Percentiles rank a stretch among this genome's conserved stretches.
phyloP scores from a whole-genome alignment of 2,888 invertebrate genomes.

The Drosophila leonis region DNA sequence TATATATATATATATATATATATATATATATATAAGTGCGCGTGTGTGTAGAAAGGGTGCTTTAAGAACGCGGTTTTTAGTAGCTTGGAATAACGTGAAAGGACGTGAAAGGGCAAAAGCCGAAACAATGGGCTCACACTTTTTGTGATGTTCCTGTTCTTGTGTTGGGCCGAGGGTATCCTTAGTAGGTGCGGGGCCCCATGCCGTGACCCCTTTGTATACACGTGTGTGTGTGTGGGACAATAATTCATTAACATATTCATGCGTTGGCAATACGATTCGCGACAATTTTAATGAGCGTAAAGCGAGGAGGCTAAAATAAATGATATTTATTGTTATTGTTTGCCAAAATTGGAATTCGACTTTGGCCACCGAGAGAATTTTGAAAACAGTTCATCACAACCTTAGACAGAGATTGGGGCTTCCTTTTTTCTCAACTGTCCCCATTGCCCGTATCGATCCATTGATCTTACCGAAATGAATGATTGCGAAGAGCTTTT shows the following conservation, averaged over 20 bases:
- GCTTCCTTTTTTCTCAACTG: constrained; percentile 58
- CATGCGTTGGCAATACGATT: constrained; percentile 65
- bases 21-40: background rate
- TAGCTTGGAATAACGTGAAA: constrained; percentile 22
- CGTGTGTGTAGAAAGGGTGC: background rate
- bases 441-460: constrained; percentile 70
- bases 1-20: background rate
- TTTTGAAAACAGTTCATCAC: constrained; percentile 78
- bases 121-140: constrained; percentile 49
- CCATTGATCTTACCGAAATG: constrained; percentile 81
- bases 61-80: constrained; percentile 11
- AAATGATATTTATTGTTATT: constrained; percentile 69
- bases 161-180: background rate
- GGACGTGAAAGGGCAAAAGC: constrained; percentile 10
- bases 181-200: constrained; percentile 15
- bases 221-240: background rate
- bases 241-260: constrained; percentile 77
- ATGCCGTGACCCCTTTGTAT: constrained; percentile 34
- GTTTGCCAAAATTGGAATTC: constrained; percentile 38
- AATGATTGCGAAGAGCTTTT: constrained; percentile 69
- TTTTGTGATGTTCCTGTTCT: constrained; percentile 21
- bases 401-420: constrained; percentile 32
- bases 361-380: constrained; percentile 38
- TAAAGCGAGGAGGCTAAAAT: constrained; percentile 51
- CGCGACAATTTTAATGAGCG: constrained; percentile 78